Percentiles rank a stretch among this genome's conserved stretches.
Conservation (phyloP, 2,888 invertebrate species). For the Nasonovia ribisnigri region DNA sequence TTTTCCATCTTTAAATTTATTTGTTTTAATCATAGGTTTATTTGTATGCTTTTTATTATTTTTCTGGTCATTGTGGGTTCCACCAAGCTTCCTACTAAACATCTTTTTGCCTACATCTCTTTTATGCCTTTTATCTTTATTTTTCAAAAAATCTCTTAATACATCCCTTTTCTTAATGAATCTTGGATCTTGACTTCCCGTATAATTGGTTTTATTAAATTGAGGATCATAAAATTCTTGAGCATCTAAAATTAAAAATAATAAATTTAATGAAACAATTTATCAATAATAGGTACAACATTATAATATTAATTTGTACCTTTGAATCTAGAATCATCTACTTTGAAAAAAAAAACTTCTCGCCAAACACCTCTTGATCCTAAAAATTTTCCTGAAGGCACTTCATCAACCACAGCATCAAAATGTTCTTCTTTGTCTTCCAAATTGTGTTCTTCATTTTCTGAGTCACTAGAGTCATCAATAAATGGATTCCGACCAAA, state of each 20-base stretch:
- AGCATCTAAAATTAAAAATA: constrained; percentile 50
- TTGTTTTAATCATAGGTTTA: not conserved
- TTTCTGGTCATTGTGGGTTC: constrained; percentile 39
- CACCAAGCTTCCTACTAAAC: constrained; percentile 58
- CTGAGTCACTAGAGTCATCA: constrained; percentile 61
- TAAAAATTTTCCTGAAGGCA: constrained; percentile 63
- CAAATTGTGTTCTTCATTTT: constrained; percentile 35
- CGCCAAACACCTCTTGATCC: constrained; percentile 66
- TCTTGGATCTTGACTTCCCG: constrained; percentile 56
- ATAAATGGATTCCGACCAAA: constrained; percentile 58
- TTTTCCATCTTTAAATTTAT: not conserved
- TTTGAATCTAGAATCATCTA: constrained; percentile 65
- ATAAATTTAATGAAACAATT: not conserved
- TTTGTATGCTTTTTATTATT: not conserved
- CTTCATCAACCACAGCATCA: constrained; percentile 18
- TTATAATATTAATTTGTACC: constrained; percentile 34
- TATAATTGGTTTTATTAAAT: constrained; percentile 35
- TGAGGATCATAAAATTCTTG: constrained; percentile 61
- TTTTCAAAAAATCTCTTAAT: constrained; percentile 56
- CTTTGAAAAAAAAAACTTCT: constrained; percentile 66
- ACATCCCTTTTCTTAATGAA: constrained; percentile 47
- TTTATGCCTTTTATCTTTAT: constrained; percentile 54
- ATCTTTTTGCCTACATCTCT: constrained; percentile 39
- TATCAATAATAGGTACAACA: not conserved
- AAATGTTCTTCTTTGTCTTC: not conserved